Evolutionary conservation across 1,140 invertebrate species (phyloP), one percentile per base, ranked within the genome.

Genomic region (Melitaea cinxia): DNA sequence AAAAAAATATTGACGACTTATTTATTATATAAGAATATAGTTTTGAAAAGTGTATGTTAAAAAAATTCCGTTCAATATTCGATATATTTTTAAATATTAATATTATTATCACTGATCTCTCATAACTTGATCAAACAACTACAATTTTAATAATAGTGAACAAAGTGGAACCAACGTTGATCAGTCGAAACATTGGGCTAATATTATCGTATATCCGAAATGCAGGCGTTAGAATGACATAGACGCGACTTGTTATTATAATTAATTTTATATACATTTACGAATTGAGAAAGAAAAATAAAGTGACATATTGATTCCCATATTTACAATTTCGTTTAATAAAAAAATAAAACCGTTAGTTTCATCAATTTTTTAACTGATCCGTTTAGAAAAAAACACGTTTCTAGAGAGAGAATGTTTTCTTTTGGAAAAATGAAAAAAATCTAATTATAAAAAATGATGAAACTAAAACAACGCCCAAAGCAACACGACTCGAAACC

Each of bases 181-280:
- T 64, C 61, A 64, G 61, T 64, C 61, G n/a, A 54, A 62, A 45
- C 60, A 64, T 55, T 54, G 61, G 60, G 54, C 54, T 57, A 57
- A 39, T 4, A 2, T 4, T 26, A 26, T 23, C 45, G n/a, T 17
- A 49, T 28, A 49, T 59, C 45, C 56, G 50, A 60, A 60, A 52
- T 60, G 58, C 45, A 52, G 58, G 30, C 58, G 30, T 26, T 33
- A 52, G 23, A 57, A 55, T 55, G 56, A 30, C 52, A 33, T 39
- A 49, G 24, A 62, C 50, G 59, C 59, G 37, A 62, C 21, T 28
- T 26, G 54, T 42, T 39, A 57, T 42, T 57, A 42, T 23, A 42
- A 42, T 42, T 57, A 57, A 49, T 57, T 65, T 65, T 65, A 52
- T 64, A 7, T 65, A 57, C 30, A 61, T 53, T 19, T 26, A 53